phyloP scores from a whole-genome alignment of 2,113 vertebrate species.

The Eidolon helvum region DNA sequence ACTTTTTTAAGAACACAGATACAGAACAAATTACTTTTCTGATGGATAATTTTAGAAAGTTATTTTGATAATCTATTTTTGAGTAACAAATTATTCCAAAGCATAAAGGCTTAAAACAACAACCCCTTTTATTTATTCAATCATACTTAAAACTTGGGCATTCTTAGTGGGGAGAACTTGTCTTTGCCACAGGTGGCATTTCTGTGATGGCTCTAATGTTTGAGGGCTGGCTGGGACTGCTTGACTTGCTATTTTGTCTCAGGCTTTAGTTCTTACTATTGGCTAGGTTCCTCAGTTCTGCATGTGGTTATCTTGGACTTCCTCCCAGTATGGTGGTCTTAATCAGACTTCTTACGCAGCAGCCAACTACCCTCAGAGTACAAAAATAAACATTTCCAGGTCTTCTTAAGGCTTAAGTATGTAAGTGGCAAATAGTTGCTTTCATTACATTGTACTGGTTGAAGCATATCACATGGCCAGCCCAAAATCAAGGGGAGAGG shows the following conservation, averaged over 20 bases:
- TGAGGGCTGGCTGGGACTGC: neutral
- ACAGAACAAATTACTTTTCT: neutral
- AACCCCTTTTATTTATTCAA: neutral
- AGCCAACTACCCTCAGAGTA: neutral
- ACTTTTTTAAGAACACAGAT: neutral
- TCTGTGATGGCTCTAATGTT: too few species aligned
- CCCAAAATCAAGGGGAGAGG: neutral
- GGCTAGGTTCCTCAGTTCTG: neutral
- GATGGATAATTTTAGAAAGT: neutral
- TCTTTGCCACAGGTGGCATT: neutral
- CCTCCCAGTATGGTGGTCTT: neutral
- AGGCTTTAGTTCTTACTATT: neutral
- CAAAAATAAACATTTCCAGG: neutral
- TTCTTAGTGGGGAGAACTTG: neutral
- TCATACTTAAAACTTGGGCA: neutral
- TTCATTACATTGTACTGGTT: neutral
- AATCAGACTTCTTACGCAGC: neutral
- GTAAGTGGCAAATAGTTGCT: neutral
- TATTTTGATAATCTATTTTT: neutral
- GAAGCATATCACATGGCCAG: neutral
- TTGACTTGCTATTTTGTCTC: accelerated
- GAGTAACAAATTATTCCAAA: neutral
- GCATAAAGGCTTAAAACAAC: neutral
- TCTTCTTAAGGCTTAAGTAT: neutral
- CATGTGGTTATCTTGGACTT: neutral